phyloP scores from a whole-genome alignment of 1,140 invertebrate genomes.

The Drosophila sturtevanti region DNA sequence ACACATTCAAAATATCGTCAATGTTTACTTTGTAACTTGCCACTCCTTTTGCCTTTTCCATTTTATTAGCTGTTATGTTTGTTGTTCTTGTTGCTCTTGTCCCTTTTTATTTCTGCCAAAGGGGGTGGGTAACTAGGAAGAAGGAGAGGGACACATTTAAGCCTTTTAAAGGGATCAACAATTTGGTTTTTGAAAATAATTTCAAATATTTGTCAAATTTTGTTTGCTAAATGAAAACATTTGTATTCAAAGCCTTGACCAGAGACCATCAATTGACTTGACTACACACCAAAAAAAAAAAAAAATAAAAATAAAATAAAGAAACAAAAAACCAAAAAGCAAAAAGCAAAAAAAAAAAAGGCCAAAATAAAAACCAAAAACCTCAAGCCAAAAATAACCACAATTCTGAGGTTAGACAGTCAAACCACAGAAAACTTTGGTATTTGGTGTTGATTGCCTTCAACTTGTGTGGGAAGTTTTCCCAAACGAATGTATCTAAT shows the following conservation, averaged over 20 bases:
- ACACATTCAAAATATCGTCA: slow-evolving; percentile 58
- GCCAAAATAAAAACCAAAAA: background rate
- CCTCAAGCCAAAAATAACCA: slow-evolving; percentile 13
- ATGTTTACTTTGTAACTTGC: slow-evolving; percentile 26
- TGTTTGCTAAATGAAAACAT: slow-evolving; percentile 34
- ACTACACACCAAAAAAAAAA: background rate
- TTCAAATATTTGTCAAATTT: slow-evolving; percentile 30
- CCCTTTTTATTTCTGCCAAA: slow-evolving; percentile 4
- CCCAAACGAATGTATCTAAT: background rate
- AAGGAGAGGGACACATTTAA: background rate
- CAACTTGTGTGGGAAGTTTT: slow-evolving; percentile 17
- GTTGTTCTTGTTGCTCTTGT: background rate
- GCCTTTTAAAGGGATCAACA: slow-evolving; percentile 6
- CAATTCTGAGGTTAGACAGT: slow-evolving; percentile 40
- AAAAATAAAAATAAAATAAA: background rate
- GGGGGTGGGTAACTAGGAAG: too few relatives aligned
- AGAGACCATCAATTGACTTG: slow-evolving; percentile 12
- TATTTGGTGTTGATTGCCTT: slow-evolving; percentile 45
- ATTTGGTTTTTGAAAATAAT: slow-evolving; percentile 8
- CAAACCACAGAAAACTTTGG: slow-evolving; percentile 43
- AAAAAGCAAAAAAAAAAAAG: background rate
- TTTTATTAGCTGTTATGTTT: slow-evolving; percentile 20
- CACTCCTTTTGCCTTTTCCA: background rate
- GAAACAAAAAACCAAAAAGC: background rate
- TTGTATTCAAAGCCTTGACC: slow-evolving; percentile 21